A percentile compares a stretch with the other conserved stretches of the same genome.
These are phyloP conservation scores for Volucella inflata DNA, from an alignment of 2,888 invertebrate species.

Conservation along the genomic window DNA sequence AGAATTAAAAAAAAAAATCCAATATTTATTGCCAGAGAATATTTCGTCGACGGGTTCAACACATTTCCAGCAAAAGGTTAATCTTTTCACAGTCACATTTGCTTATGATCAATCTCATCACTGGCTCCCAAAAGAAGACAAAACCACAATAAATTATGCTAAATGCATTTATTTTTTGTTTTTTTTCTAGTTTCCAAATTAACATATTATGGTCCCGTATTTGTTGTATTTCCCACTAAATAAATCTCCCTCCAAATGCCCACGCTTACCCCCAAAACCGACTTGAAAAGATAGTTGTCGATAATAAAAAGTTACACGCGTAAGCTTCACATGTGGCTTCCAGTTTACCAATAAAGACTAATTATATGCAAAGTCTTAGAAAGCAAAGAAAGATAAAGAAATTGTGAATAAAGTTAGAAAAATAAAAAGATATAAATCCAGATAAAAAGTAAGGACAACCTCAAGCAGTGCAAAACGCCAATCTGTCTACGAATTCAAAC, in stretches of 20 bases:
- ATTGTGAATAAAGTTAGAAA: too few species aligned
- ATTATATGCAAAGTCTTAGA: too few species aligned
- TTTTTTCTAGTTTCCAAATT: constrained; percentile 4
- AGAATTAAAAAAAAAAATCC: too few species aligned
- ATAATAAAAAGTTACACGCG: constrained; percentile 12
- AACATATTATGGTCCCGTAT: background rate
- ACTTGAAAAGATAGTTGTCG: constrained; percentile 4
- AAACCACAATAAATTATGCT: constrained; percentile 17
- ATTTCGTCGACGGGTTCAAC: too few species aligned
- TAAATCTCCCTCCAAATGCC: constrained; percentile 17
- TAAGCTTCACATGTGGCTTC: background rate
- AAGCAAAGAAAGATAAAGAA: too few species aligned
- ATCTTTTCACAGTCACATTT: constrained; percentile 13
- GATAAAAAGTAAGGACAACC: background rate
- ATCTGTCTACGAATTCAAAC: constrained; percentile 29
- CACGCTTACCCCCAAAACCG: constrained; percentile 4
- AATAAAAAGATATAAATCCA: too few species aligned
- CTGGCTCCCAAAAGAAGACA: background rate
- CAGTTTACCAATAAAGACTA: too few species aligned
- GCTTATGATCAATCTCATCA: background rate
- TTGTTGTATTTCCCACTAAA: background rate
- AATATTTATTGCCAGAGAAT: too few species aligned
- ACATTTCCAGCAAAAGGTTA: background rate
- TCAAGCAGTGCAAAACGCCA: constrained; percentile 36
- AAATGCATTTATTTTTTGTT: constrained; percentile 29